These are phyloP conservation scores for Mamestra brassicae DNA, from an alignment of 2,888 invertebrate species.

Conservation along the genomic window DNA sequence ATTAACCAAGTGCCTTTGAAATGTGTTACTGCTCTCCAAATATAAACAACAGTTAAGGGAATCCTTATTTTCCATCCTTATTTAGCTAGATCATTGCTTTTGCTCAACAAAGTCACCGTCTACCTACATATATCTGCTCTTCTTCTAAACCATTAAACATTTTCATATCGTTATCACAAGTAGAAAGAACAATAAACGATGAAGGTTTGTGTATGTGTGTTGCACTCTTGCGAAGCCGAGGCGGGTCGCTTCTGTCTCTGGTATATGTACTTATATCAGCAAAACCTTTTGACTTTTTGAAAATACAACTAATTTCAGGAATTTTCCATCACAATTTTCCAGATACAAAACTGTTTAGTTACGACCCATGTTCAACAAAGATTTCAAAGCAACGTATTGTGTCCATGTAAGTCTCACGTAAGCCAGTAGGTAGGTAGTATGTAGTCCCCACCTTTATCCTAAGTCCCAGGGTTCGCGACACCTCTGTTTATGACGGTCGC, in stretches of 20 bases:
- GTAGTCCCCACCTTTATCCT: conserved; percentile 28
- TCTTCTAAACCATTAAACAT: not conserved
- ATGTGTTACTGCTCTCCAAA: not conserved
- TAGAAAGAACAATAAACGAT: no score
- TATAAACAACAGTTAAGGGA: not conserved
- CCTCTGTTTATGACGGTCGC: conserved; percentile 57
- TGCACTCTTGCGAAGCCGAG: no score
- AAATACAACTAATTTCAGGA: not conserved
- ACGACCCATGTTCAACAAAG: conserved; percentile 21
- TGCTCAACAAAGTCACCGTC: not conserved
- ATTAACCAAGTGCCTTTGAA: not conserved
- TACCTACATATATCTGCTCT: not conserved
- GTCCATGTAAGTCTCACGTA: not conserved
- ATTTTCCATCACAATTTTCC: conserved; percentile 3
- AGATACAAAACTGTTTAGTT: not conserved
- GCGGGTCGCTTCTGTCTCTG: no score
- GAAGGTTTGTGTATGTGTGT: no score
- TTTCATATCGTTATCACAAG: no score
- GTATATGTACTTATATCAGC: not conserved
- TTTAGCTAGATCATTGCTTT: not conserved
- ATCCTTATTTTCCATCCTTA: not conserved
- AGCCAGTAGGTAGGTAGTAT: conserved; percentile 10
- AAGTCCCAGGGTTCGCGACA: conserved; percentile 34
- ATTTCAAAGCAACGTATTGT: conserved; percentile 1
- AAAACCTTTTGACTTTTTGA: not conserved